These are phyloP conservation scores for Bradypus variegatus DNA, from an alignment of 2,797 vertebrate genomes.

Conservation along the genomic window DNA sequence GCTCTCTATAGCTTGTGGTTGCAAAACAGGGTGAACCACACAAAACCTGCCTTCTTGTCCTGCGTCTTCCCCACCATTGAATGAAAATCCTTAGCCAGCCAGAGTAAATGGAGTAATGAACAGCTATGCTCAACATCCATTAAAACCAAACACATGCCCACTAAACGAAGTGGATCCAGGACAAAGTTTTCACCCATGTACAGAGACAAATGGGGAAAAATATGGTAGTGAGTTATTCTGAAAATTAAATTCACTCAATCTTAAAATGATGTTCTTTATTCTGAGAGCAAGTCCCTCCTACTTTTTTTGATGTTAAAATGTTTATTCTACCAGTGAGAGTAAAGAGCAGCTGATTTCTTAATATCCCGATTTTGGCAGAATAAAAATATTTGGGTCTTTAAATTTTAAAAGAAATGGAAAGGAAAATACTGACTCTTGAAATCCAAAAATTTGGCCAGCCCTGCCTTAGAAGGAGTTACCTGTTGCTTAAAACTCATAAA, in stretches of 20 bases:
- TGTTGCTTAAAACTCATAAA: conserved; percentile 18
- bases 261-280: not conserved
- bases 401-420: not conserved
- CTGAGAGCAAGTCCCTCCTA: not conserved
- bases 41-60: not conserved
- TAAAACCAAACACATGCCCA: not conserved
- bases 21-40: not conserved
- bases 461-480: not conserved
- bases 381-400: not conserved
- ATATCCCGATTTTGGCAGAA: not conserved
- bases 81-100: not conserved
- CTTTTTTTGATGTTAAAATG: not conserved
- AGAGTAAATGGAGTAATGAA: not conserved
- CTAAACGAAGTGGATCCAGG: not conserved
- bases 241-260: not conserved
- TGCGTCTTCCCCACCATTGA: not conserved
- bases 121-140: not conserved
- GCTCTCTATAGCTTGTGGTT: not conserved
- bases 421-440: not conserved
- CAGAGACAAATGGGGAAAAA: not conserved
- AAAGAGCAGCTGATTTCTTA: not conserved
- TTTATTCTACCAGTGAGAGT: not conserved
- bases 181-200: not conserved
- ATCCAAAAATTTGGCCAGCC: not conserved
- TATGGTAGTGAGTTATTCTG: not conserved